Evolutionary conservation across 2,888 invertebrate species (phyloP).

Genomic region (Drosophila paramelanica): DNA sequence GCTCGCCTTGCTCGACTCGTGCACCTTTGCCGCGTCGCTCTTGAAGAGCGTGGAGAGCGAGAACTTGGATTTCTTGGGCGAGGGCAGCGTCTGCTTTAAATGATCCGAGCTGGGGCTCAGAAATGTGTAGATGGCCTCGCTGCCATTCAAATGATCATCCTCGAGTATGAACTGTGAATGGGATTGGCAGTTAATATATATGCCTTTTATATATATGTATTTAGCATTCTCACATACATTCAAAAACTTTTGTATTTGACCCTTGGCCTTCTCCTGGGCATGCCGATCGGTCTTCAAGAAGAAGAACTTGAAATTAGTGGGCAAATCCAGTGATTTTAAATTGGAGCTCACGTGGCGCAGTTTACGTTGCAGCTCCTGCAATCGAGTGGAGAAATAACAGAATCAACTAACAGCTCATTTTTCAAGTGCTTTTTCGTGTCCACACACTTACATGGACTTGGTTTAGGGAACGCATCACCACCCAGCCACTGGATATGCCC

Average conservation of each 20-base stretch:
- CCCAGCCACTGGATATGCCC: conserved; percentile 89
- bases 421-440: neutral
- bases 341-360: conserved; percentile 92
- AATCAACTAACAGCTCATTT: neutral
- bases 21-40: conserved; percentile 87
- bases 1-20: conserved; percentile 86
- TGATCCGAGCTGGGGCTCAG: conserved; percentile 96
- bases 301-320: conserved; percentile 92
- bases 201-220: neutral
- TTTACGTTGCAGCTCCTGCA: conserved; percentile 93
- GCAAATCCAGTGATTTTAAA: conserved; percentile 92
- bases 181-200: neutral
- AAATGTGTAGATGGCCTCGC: conserved; percentile 95
- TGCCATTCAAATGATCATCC: conserved; percentile 94
- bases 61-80: conserved; percentile 94
- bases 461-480: conserved; percentile 88
- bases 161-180: conserved; percentile 90
- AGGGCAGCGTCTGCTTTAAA: conserved; percentile 90
- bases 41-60: conserved; percentile 94
- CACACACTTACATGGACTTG: conserved; percentile 87
- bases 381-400: conserved; percentile 36
- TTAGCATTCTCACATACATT: conserved; percentile 87
- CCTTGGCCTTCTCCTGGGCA: conserved; percentile 92
- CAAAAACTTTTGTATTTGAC: conserved; percentile 93
- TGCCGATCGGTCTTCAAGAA: conserved; percentile 93